A percentile compares a stretch with the other conserved stretches of the same genome.
Conservation (phyloP, 2,797 vertebrate genomes). For the Emydoidea blandingii region DNA sequence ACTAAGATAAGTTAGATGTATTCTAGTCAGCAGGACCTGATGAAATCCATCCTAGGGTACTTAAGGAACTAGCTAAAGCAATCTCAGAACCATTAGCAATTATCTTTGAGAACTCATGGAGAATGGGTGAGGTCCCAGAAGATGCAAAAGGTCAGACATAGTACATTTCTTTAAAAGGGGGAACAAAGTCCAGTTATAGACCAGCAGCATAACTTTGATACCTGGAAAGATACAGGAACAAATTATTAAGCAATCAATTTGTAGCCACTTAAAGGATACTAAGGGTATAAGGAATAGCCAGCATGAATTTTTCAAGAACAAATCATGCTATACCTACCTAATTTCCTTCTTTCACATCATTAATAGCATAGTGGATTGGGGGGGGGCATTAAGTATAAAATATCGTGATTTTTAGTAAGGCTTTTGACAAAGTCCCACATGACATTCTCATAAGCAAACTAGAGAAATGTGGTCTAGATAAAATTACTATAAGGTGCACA, state of each 20-base stretch:
- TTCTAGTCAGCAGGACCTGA: too few species aligned
- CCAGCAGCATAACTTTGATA: background rate
- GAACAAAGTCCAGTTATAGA: background rate
- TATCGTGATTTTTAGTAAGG: background rate
- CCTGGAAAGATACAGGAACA: background rate
- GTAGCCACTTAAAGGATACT: background rate
- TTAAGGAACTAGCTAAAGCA: too few species aligned
- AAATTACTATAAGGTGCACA: background rate
- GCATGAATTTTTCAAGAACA: background rate
- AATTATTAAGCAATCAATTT: background rate
- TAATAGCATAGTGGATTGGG: background rate
- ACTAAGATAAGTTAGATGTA: too few species aligned
- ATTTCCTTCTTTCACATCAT: background rate
- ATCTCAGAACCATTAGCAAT: background rate
- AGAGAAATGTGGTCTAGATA: background rate
- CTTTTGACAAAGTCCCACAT: background rate
- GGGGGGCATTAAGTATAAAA: background rate
- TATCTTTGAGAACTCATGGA: background rate
- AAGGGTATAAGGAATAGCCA: background rate
- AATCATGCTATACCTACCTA: background rate
- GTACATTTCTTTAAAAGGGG: background rate
- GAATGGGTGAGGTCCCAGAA: background rate
- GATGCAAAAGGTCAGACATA: background rate
- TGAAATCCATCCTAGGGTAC: too few species aligned
- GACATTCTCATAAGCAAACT: background rate